Evolutionary conservation across 2,113 vertebrate genomes (phyloP).

Genomic region (Chroicocephalus ridibundus): DNA sequence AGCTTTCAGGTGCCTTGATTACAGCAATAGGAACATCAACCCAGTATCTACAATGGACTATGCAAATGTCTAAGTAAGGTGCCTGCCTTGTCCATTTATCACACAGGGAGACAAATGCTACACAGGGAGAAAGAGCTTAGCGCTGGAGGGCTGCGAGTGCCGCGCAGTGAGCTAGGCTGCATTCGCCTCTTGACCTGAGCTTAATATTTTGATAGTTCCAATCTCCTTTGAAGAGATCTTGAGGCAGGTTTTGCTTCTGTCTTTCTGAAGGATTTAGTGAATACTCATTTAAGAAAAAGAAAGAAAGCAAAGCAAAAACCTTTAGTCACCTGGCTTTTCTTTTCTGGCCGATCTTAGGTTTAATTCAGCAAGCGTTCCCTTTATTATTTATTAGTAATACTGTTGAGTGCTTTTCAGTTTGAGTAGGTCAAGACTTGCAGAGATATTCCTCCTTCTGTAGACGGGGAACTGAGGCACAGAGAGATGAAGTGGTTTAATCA

Average conservation of each 20-base stretch:
- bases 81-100: not conserved
- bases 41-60: not conserved
- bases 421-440: not conserved
- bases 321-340: not conserved
- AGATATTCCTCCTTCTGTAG: not conserved
- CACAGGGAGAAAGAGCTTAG: not conserved
- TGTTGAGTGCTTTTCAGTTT: not conserved
- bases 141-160: not conserved
- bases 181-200: not conserved
- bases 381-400: not conserved
- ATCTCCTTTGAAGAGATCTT: not conserved
- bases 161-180: not conserved
- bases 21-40: not conserved
- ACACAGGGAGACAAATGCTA: not conserved
- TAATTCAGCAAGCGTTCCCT: not conserved
- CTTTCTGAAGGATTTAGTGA: not conserved
- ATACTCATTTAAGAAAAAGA: not conserved
- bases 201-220: not conserved
- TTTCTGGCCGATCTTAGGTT: not conserved
- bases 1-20: not conserved
- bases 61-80: not conserved
- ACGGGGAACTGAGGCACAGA: not conserved
- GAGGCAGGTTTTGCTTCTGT: not conserved
- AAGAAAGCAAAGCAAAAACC: not conserved
- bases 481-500: not conserved